These are phyloP conservation scores for Salticus scenicus DNA, from an alignment of 2,888 invertebrate species.

Conservation along the genomic window DNA sequence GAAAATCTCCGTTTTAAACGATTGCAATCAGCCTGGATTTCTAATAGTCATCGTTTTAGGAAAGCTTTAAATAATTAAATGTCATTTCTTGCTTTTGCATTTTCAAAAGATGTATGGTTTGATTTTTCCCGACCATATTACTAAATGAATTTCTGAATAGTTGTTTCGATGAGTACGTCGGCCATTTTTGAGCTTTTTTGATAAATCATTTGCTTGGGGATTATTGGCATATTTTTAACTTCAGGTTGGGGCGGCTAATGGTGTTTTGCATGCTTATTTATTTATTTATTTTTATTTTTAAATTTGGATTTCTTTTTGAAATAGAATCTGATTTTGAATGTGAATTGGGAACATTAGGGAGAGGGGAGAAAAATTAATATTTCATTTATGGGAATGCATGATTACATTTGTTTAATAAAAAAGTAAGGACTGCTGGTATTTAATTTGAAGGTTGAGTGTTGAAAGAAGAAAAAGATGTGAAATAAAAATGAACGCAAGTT, in stretches of 20 bases:
- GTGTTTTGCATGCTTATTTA: conserved; percentile 15
- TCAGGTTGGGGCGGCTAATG: not conserved
- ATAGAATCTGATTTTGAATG: not conserved
- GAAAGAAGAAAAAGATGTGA: too few species aligned
- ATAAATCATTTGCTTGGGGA: conserved; percentile 48
- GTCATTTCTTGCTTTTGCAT: conserved; percentile 55
- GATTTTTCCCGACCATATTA: conserved; percentile 11
- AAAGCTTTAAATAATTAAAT: conserved; percentile 68
- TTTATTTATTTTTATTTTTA: not conserved
- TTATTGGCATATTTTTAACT: conserved; percentile 46
- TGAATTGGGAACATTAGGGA: not conserved
- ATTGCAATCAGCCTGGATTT: conserved; percentile 53
- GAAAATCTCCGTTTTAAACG: conserved; percentile 35
- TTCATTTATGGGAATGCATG: not conserved
- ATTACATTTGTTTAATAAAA: not conserved
- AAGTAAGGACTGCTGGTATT: not conserved
- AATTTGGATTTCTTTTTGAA: not conserved
- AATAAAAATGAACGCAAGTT: too few species aligned
- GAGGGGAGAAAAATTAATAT: not conserved
- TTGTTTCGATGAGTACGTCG: conserved; percentile 18
- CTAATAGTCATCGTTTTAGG: conserved; percentile 60
- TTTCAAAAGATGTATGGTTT: conserved; percentile 39
- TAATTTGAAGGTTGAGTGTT: not conserved
- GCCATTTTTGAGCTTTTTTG: conserved; percentile 1
- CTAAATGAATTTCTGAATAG: conserved; percentile 17